Base-by-base conservation (phyloP, 2,113 vertebrate genomes). In the Ceyx cyanopectus region DNA sequence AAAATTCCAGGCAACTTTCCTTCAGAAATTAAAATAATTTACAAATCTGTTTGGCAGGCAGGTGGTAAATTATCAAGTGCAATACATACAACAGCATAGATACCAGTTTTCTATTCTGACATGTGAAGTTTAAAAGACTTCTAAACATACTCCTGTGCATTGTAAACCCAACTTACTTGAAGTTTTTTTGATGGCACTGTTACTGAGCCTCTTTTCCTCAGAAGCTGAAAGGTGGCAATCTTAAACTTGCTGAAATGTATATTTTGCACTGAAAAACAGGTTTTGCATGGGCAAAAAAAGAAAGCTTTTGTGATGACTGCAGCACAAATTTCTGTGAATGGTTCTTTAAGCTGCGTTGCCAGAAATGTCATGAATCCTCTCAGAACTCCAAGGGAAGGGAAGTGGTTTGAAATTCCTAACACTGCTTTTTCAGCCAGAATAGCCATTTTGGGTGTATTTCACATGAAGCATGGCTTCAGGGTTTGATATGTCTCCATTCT, bases 391-490 rank as follows among this genome's bases (percentile, higher is more conserved):
- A 93, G 56, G 48, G 48, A 93, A 91, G 84, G 84, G 96, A 96
- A 96, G 87, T 91, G 91, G 86, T 92, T 96, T 85, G 68, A 91
- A 85, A 92, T 95, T 96, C 85, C 91, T 92, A 81, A 66, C 43
- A 8, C 62, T 85, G 74, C 21, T 92, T 23, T 92, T 93, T 91
- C 74, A 94, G 81, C 84, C 92, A 92, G 89, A 95, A 94, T 62
- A 77, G 91, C 84, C 89, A 91, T 96, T 94, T 92, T 93, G 91
- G 67, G 89, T 85, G 87, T 82, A 87, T 63, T 96, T 85, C 62
- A 77, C 29, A 89, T 82, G 87, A 92, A 94, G 60, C 61, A 76
- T 51, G 65, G 84, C 89, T 92, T 90, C 70, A 60, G 84, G 83
- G 67, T 60, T 87, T 79, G 87, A 91, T 77, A 34, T 5, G 16